Evolutionary conservation across 2,888 invertebrate species (phyloP).

Genomic region (Caenorhabditis plicata): DNA sequence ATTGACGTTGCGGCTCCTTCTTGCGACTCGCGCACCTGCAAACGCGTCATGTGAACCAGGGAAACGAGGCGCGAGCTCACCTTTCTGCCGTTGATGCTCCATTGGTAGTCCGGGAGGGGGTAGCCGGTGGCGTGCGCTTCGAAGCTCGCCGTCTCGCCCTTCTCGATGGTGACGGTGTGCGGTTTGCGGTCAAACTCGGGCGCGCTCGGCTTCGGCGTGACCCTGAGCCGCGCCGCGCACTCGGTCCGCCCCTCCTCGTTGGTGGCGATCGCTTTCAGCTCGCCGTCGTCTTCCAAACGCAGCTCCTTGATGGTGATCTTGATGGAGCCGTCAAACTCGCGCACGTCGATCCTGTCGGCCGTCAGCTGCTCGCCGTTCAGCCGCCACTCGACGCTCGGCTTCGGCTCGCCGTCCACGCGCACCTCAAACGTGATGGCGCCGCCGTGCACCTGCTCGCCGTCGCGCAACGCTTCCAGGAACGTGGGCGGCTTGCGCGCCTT

Average conservation of each 20-base stretch:
- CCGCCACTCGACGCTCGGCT: conserved; percentile 57
- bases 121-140: conserved; percentile 55
- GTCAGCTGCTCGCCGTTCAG: conserved; percentile 56
- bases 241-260: conserved; percentile 64
- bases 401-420: conserved; percentile 62
- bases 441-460: conserved; percentile 71
- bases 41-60: conserved; percentile 1
- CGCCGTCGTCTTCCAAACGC: conserved; percentile 57
- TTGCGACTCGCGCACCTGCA: conserved; percentile 51
- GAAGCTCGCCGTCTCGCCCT: conserved; percentile 55
- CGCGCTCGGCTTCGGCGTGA: conserved; percentile 40
- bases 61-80: conserved; percentile 7
- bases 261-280: conserved; percentile 63
- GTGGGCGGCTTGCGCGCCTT: conserved; percentile 58
- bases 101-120: conserved; percentile 55
- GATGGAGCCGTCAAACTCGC: conserved; percentile 60
- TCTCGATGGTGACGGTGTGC: conserved; percentile 46
- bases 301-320: conserved; percentile 57
- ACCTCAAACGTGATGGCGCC: conserved; percentile 60
- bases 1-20: conserved; percentile 51
- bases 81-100: conserved; percentile 55
- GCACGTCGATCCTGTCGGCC: conserved; percentile 52
- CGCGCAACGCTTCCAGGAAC: conserved; percentile 66
- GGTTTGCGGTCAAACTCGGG: conserved; percentile 38
- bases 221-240: conserved; percentile 23